These are phyloP conservation scores for Zaprionus lineosus DNA, from an alignment of 2,888 invertebrate species.

Conservation along the genomic window DNA sequence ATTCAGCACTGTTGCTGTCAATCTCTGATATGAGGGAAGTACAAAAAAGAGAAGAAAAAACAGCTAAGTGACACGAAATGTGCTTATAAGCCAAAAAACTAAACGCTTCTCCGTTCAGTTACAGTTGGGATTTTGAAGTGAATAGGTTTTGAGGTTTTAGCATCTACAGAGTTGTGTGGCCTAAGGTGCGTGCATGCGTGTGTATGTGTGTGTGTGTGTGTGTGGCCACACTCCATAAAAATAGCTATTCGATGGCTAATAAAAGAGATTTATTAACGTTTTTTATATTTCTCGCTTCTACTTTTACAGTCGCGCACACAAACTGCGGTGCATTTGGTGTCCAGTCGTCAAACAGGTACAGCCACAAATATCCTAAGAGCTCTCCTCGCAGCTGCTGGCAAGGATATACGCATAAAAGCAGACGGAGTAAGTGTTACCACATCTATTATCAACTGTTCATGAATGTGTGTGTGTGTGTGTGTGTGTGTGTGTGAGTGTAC, in stretches of 20 bases:
- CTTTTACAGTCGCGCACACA: constrained; percentile 91
- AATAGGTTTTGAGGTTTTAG: constrained; percentile 43
- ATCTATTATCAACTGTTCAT: too few relatives aligned
- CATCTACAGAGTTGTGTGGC: too few relatives aligned
- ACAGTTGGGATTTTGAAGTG: constrained; percentile 70
- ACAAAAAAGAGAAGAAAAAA: constrained; percentile 12
- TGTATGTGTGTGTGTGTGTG: too few relatives aligned
- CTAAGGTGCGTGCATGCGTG: too few relatives aligned
- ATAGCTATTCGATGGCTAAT: too few relatives aligned
- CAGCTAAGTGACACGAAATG: constrained; percentile 72
- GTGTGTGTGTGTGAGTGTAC: not conserved
- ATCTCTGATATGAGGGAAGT: constrained; percentile 65
- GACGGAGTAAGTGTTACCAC: constrained; percentile 90
- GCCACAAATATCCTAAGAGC: constrained; percentile 95
- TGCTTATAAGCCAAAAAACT: constrained; percentile 68
- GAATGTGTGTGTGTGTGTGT: not conserved
- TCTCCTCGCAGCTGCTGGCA: constrained; percentile 93
- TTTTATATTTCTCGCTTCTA: not conserved
- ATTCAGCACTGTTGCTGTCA: constrained; percentile 59
- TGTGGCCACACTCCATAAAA: too few relatives aligned
- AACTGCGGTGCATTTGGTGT: constrained; percentile 97
- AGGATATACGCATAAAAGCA: constrained; percentile 92
- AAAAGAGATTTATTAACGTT: not conserved
- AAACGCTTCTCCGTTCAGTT: constrained; percentile 62
- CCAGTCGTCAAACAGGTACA: constrained; percentile 95